phyloP scores from a whole-genome alignment of 2,113 vertebrate species.

The Lagopus leucura region DNA sequence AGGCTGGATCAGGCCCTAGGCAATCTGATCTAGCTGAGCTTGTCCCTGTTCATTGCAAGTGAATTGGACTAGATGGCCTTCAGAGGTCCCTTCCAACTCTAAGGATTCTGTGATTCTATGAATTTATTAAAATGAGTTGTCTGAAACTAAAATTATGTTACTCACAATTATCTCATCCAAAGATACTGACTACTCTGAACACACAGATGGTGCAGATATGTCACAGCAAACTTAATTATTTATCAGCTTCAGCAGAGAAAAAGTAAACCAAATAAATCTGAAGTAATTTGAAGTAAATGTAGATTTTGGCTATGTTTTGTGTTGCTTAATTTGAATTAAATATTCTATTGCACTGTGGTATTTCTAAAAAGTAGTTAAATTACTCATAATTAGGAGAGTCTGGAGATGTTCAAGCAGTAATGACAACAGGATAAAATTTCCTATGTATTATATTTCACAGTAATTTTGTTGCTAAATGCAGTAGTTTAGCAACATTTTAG shows the following conservation, averaged over 20 bases:
- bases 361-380: background rate
- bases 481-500: background rate
- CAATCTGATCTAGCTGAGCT: no score
- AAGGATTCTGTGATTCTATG: no score
- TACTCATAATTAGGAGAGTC: background rate
- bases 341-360: background rate
- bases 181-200: background rate
- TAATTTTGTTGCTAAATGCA: background rate
- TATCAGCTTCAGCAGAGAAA: background rate
- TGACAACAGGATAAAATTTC: background rate
- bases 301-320: background rate
- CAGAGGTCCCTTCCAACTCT: no score
- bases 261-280: background rate
- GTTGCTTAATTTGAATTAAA: background rate
- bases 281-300: background rate
- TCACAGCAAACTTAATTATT: background rate
- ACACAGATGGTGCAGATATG: background rate
- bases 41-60: no score
- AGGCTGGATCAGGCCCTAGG: no score
- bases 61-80: no score
- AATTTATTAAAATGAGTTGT: background rate
- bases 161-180: background rate
- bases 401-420: background rate
- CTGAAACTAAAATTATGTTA: background rate
- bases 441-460: background rate